These are phyloP conservation scores for Scaptomyza flava DNA, from an alignment of 2,888 invertebrate genomes.

Conservation along the genomic window DNA sequence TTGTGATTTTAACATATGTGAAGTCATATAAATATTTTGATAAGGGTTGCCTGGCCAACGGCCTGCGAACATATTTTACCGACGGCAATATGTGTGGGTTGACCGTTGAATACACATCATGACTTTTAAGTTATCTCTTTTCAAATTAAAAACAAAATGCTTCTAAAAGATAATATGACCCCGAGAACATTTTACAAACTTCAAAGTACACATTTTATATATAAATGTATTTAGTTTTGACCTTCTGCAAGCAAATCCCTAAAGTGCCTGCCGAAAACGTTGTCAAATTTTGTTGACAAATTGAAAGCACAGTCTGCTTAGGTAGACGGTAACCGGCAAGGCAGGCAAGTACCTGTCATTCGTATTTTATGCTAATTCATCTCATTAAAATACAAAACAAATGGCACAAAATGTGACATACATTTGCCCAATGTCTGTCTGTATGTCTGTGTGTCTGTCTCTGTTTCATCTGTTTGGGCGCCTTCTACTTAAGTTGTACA, in stretches of 20 bases:
- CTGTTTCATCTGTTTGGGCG: background rate
- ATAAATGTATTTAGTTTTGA: conserved; percentile 41
- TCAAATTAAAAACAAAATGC: conserved; percentile 61
- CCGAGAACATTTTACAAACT: conserved; percentile 41
- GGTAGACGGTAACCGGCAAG: background rate
- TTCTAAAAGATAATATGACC: conserved; percentile 46
- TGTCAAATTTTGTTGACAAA: conserved; percentile 75
- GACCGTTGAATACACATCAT: conserved; percentile 72
- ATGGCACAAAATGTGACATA: conserved; percentile 62
- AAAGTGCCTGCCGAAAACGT: conserved; percentile 71
- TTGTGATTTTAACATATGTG: conserved; percentile 71
- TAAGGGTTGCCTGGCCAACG: conserved; percentile 75
- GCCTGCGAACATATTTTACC: conserved; percentile 60
- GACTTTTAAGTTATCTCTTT: conserved; percentile 79
- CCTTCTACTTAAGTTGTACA: conserved; percentile 27
- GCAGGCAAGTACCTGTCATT: conserved; percentile 56
- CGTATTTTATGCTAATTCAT: conserved; percentile 76
- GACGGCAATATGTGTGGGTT: conserved; percentile 52
- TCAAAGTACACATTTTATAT: conserved; percentile 54
- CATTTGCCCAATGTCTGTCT: conserved; percentile 38
- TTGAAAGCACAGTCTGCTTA: conserved; percentile 50
- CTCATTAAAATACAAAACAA: conserved; percentile 76
- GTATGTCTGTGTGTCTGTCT: conserved; percentile 5
- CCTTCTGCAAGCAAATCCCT: conserved; percentile 67
- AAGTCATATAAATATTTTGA: conserved; percentile 81